A percentile compares a stretch with the other conserved stretches of the same genome.
Evolutionary conservation across 2,113 vertebrate genomes (phyloP).

Genomic region (Todiramphus chloris): DNA sequence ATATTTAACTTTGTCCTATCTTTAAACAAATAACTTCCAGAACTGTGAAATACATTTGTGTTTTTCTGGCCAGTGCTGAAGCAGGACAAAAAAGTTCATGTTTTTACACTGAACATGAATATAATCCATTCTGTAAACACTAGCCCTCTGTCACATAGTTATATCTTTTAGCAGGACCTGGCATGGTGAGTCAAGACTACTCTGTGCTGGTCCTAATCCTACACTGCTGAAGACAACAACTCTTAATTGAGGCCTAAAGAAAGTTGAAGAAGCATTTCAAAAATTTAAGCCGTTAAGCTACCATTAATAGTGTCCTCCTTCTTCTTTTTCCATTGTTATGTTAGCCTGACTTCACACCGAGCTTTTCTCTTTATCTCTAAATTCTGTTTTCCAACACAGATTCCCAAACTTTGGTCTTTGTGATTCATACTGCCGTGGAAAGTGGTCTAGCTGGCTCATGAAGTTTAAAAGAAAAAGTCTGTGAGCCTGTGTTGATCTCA

Average conservation of each 20-base stretch:
- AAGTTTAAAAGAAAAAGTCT: neutral
- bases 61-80: neutral
- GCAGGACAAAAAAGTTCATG: neutral
- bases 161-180: neutral
- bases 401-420: neutral
- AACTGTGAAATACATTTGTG: neutral
- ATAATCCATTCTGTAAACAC: neutral
- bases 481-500: neutral
- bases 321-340: neutral
- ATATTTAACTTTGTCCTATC: neutral
- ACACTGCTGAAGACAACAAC: neutral
- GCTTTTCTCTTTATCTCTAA: neutral
- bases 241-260: neutral
- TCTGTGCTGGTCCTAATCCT: neutral
- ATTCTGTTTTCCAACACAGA: neutral
- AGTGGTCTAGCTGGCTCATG: neutral
- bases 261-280: neutral
- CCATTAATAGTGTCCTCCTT: neutral
- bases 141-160: neutral
- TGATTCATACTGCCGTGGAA: neutral
- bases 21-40: neutral
- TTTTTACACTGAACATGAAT: neutral
- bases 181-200: neutral
- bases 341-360: neutral
- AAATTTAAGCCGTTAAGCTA: neutral